These are phyloP conservation scores for Trilocha varians DNA, from an alignment of 2,888 invertebrate species.

Conservation along the genomic window DNA sequence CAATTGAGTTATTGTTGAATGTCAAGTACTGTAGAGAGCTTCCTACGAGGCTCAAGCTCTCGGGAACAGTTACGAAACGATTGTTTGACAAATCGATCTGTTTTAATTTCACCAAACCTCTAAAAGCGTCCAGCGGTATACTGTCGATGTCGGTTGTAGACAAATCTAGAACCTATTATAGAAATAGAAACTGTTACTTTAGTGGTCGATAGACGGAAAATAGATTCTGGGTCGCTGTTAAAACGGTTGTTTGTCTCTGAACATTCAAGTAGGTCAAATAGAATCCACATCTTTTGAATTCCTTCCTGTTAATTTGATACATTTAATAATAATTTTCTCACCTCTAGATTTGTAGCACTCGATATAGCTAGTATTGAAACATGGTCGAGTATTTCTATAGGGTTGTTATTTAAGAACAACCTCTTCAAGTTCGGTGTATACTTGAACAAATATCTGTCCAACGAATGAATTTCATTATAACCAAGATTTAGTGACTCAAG, in stretches of 20 bases:
- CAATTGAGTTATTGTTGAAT: constrained; percentile 75
- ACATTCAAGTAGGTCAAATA: background rate
- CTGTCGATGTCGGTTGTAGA: constrained; percentile 73
- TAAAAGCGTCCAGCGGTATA: constrained; percentile 69
- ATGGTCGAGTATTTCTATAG: constrained; percentile 73
- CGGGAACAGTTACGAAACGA: constrained; percentile 72
- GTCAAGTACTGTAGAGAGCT: constrained; percentile 70
- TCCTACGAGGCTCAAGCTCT: constrained; percentile 67
- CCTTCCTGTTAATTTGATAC: background rate
- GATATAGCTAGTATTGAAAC: constrained; percentile 74
- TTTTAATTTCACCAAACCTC: constrained; percentile 59
- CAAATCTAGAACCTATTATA: constrained; percentile 65
- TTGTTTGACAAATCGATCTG: constrained; percentile 76
- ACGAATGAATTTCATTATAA: constrained; percentile 75
- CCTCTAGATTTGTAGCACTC: constrained; percentile 70
- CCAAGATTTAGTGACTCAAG: constrained; percentile 76
- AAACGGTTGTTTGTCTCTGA: background rate
- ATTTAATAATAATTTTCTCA: constrained; percentile 23
- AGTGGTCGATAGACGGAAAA: background rate
- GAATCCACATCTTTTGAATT: background rate
- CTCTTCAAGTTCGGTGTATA: constrained; percentile 75
- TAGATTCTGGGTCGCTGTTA: background rate
- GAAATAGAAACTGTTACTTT: constrained; percentile 1
- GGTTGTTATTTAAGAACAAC: constrained; percentile 76
- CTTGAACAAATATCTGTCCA: constrained; percentile 75